Evolutionary conservation across 1,140 invertebrate species (phyloP).

Genomic region (Caenorhabditis briggsae): DNA sequence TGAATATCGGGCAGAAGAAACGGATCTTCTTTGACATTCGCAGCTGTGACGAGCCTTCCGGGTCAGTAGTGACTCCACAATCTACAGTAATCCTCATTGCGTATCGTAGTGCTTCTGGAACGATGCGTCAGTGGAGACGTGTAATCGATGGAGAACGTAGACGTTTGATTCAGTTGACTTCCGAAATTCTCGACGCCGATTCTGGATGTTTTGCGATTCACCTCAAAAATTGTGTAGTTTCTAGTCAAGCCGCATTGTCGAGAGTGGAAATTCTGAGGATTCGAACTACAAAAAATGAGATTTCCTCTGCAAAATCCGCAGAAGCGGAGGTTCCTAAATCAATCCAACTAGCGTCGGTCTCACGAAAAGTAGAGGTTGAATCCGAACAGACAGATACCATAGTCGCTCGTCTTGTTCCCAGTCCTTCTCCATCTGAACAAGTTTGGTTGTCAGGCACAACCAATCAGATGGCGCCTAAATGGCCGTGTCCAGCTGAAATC

Average conservation of each 20-base stretch:
- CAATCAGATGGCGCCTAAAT: not conserved
- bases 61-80: not conserved
- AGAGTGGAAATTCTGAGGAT: not conserved
- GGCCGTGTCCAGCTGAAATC: slow-evolving; percentile 36
- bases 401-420: not conserved
- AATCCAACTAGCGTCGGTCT: not conserved
- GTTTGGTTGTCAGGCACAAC: not conserved
- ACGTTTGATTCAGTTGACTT: not conserved
- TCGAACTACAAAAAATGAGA: not conserved
- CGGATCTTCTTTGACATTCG: slow-evolving; percentile 15
- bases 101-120: slow-evolving; percentile 11
- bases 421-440: not conserved
- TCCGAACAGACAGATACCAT: slow-evolving; percentile 23
- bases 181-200: not conserved
- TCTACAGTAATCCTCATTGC: not conserved
- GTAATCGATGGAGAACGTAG: slow-evolving; percentile 24
- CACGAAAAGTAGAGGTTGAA: not conserved
- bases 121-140: slow-evolving; percentile 30
- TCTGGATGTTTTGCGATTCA: not conserved
- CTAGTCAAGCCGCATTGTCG: slow-evolving; percentile 20
- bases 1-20: slow-evolving; percentile 7
- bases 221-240: not conserved
- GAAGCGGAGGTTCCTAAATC: not conserved
- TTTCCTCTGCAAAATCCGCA: not conserved
- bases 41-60: slow-evolving; percentile 8